Evolutionary conservation across 2,888 invertebrate species (phyloP), one percentile per base, ranked within the genome.

Genomic region (Resseliella maxima): DNA sequence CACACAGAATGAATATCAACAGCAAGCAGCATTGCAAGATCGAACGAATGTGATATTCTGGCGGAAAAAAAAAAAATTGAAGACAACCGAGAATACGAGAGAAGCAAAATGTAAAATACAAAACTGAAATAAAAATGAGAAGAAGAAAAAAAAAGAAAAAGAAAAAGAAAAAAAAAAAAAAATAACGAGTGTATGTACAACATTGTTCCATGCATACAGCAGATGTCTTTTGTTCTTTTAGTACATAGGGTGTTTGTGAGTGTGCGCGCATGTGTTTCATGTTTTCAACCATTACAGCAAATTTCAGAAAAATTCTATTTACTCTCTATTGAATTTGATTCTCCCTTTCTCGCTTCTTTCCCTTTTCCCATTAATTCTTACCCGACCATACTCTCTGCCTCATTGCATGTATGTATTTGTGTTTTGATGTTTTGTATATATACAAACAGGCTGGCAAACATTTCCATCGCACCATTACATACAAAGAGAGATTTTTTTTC

Each of bases 21-120:
- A 50, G 46, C 46, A 50, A n/a, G 46, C 21, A 36, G 38, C 83
- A 38, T n/a, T 5, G 31, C n/a, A 10, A 83, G 83, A 83, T 83
- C 83, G 83, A 83, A 83, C n/a, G 83, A 38, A 83, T 83, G 38
- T n/a, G 83, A 83, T 83, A 83, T 83, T 36, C 72, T 15, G 72
- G 31, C 72, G 15, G n/a, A 72, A 31, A 15, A 72, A 72, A 72
- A 2, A 24, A 36, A 81, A 27, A 64, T 3, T 8, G 27, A 6
- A 24, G 8, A 27, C 31, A 64, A 24, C n/a, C n/a, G n/a, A n/a
- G n/a, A n/a, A n/a, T n/a, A n/a, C n/a, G n/a, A n/a, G n/a, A n/a
- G n/a, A n/a, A n/a, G n/a, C n/a, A n/a, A n/a, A n/a, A n/a, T n/a
- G n/a, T n/a, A n/a, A n/a, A n/a, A n/a, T n/a, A n/a, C n/a, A n/a